Evolutionary conservation across 2,113 vertebrate species (phyloP), one percentile per base, ranked within the genome.

Genomic region (zebrafish (Danio rerio)): DNA sequence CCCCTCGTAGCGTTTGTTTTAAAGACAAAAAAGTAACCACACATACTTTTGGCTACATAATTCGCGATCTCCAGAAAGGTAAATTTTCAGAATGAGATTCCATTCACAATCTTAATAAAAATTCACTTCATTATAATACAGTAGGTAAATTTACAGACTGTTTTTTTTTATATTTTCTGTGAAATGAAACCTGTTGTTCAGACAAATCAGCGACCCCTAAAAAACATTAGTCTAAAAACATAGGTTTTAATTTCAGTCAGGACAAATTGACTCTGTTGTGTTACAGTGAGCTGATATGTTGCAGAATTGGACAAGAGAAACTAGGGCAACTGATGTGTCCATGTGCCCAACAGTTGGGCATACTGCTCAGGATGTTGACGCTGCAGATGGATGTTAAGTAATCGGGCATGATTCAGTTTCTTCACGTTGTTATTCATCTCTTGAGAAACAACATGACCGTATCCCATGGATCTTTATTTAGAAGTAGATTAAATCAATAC

Each of bases 351-450:
- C 80, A 82, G 11, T 61, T 50, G 70, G 80, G 80, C 43, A 63
- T 53, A 70, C 63, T 77, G 6, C 12, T 31, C 11, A 69, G 73
- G 55, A 56, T 40, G 42, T 40, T 53, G 8, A 31, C 58, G 42
- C 55, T 50, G 65, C 82, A 88, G 82, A 84, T 81, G 84, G 77
- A 55, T 47, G 63, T 88, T 88, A 83, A 84, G 80, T 65, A 83
- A 88, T 47, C 6, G 3, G 21, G 9, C 72, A 42, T 88, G 80
- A 86, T 78, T 88, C 84, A 81, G 0, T 15, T 66, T 31, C 59
- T 68, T 86, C 80, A 84, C 68, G 79, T 59, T 86, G 63, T 84
- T 80, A 80, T 71, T 21, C 78, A 65, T 61, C 40, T 65, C 21
- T 72, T 75, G 6, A 52, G 55, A 16, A 42, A 55, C 55, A n/a